A percentile compares a stretch with the other conserved stretches of the same genome.
These are phyloP conservation scores for Drosophila ercepeae DNA, from an alignment of 1,140 invertebrate genomes.

Conservation along the genomic window DNA sequence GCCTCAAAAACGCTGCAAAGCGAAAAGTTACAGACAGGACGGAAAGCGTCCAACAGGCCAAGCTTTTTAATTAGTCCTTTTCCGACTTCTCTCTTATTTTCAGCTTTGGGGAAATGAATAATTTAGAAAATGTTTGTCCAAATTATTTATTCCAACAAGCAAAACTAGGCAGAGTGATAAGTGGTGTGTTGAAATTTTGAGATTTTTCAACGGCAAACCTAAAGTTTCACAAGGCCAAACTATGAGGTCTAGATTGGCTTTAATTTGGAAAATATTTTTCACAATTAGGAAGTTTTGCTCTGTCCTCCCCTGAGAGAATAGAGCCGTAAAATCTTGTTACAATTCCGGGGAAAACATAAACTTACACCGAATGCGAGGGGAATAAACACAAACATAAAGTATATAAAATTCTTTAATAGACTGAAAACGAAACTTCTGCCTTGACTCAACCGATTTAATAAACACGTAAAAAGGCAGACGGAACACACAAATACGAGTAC, in stretches of 20 bases:
- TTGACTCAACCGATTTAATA: slow-evolving; percentile 50
- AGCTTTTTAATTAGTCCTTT: slow-evolving; percentile 70
- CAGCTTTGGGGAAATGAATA: slow-evolving; percentile 16
- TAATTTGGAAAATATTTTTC: slow-evolving; percentile 17
- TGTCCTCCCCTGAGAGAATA: slow-evolving; percentile 8
- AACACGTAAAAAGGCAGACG: slow-evolving; percentile 34
- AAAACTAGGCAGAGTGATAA: slow-evolving; percentile 8
- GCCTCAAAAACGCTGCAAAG: slow-evolving; percentile 16
- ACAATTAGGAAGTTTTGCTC: slow-evolving; percentile 1
- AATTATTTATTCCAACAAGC: slow-evolving; percentile 15
- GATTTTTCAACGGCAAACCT: background rate
- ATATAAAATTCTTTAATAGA: slow-evolving; percentile 70
- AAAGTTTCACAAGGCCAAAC: slow-evolving; percentile 18
- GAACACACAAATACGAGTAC: slow-evolving; percentile 8
- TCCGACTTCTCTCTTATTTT: slow-evolving; percentile 9
- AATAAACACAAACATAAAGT: slow-evolving; percentile 33
- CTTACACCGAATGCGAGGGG: slow-evolving; percentile 13
- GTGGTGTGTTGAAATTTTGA: slow-evolving; percentile 14
- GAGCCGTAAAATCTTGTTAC: slow-evolving; percentile 40
- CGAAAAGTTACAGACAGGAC: slow-evolving; percentile 25
- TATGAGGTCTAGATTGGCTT: slow-evolving; percentile 23
- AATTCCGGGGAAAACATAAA: slow-evolving; percentile 49
- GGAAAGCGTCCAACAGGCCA: slow-evolving; percentile 26
- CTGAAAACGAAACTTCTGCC: slow-evolving; percentile 62
- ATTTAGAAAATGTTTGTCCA: slow-evolving; percentile 13